phyloP scores from a whole-genome alignment of 2,888 invertebrate genomes.

The Cosmia pyralina region DNA sequence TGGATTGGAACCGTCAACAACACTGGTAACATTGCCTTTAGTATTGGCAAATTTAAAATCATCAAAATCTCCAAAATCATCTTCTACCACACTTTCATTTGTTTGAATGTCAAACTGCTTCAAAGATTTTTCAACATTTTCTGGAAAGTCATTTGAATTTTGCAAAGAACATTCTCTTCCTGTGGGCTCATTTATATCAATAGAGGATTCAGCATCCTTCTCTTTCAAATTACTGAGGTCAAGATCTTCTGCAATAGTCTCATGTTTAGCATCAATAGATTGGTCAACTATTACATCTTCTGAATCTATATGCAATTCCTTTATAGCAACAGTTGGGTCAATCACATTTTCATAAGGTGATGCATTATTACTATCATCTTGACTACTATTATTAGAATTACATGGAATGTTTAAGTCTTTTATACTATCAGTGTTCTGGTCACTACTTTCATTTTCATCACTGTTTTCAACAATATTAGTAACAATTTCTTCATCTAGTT shows the following conservation, averaged over 20 bases:
- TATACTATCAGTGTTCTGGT: conserved; percentile 59
- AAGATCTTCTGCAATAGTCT: conserved; percentile 15
- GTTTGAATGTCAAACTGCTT: conserved; percentile 26
- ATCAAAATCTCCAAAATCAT: conserved; percentile 89
- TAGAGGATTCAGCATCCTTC: conserved; percentile 17
- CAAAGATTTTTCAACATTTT: conserved; percentile 22
- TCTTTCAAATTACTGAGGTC: conserved; percentile 24
- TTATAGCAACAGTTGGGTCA: conserved; percentile 48
- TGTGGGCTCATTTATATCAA: conserved; percentile 20
- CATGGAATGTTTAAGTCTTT: conserved; percentile 65
- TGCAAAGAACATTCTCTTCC: conserved; percentile 15
- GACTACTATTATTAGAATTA: conserved; percentile 58
- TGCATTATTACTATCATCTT: conserved; percentile 55
- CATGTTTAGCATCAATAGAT: conserved; percentile 31
- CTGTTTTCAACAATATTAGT: conserved; percentile 62
- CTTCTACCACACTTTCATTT: conserved; percentile 65
- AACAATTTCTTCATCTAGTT: conserved; percentile 73
- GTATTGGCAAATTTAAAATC: conserved; percentile 85
- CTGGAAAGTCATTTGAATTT: conserved; percentile 22
- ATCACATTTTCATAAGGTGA: conserved; percentile 58
- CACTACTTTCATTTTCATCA: conserved; percentile 60
- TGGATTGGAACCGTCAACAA: conserved; percentile 77
- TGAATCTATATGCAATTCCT: conserved; percentile 47
- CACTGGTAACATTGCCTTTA: conserved; percentile 62
- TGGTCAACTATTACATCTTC: conserved; percentile 47